A percentile compares a stretch with the other conserved stretches of the same genome.
These are phyloP conservation scores for Notarius lentiginosus DNA, from an alignment of 2,113 vertebrate species.

Conservation along the genomic window DNA sequence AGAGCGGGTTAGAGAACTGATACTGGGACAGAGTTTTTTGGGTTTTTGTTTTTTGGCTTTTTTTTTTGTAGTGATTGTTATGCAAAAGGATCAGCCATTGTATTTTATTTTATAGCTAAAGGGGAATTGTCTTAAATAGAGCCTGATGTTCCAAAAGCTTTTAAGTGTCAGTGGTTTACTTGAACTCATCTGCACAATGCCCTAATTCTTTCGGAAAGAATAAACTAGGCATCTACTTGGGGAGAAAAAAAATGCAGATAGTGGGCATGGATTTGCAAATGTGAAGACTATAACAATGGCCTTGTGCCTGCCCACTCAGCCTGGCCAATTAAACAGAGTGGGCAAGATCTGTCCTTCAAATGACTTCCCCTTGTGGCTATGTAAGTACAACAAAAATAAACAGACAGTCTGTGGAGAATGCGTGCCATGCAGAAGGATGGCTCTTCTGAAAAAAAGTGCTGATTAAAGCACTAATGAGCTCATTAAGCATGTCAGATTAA, in stretches of 20 bases:
- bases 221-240: slow-evolving; percentile 26
- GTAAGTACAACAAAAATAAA: slow-evolving; percentile 42
- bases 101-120: not conserved
- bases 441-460: slow-evolving; percentile 44
- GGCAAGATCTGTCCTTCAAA: slow-evolving; percentile 49
- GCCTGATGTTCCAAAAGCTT: slow-evolving; percentile 27
- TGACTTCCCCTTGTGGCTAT: slow-evolving; percentile 37
- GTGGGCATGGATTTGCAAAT: slow-evolving; percentile 17
- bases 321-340: slow-evolving; percentile 49
- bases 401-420: slow-evolving; percentile 34
- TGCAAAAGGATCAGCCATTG: slow-evolving; percentile 7
- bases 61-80: not conserved
- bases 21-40: not conserved
- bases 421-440: not conserved
- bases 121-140: slow-evolving; percentile 19
- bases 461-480: slow-evolving; percentile 52
- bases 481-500: slow-evolving; percentile 49
- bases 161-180: slow-evolving; percentile 33
- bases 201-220: slow-evolving; percentile 32
- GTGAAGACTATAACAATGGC: not conserved
- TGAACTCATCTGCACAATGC: slow-evolving; percentile 40
- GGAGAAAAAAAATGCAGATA: not conserved
- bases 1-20: not conserved
- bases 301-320: not conserved
- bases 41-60: too few relatives aligned